phyloP scores from a whole-genome alignment of 2,888 invertebrate species.

The Laothoe populi region DNA sequence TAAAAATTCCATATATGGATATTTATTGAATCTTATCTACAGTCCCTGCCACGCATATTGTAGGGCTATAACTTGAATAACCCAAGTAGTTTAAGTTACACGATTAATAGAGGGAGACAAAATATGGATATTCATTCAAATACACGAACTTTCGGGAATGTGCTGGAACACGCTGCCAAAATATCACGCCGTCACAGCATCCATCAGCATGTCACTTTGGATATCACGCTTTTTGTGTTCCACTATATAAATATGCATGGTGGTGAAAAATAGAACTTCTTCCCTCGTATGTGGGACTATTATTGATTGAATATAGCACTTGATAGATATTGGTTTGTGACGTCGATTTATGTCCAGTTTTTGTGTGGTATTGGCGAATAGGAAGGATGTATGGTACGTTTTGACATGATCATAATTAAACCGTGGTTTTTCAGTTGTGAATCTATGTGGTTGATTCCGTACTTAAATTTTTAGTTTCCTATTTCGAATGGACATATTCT shows the following conservation, averaged over 20 bases:
- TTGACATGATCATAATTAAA: background rate
- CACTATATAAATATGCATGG: background rate
- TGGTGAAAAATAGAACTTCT: background rate
- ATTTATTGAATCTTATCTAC: too few relatives aligned
- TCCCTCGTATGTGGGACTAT: too few relatives aligned
- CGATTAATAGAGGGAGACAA: too few relatives aligned
- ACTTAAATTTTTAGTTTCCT: too few relatives aligned
- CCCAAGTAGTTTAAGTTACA: too few relatives aligned
- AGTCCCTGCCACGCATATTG: too few relatives aligned
- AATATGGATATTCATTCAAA: too few relatives aligned
- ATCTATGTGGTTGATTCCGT: too few relatives aligned
- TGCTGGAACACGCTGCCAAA: background rate
- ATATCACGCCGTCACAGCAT: conserved; percentile 9
- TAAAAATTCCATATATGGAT: too few relatives aligned
- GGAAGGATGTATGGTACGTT: background rate
- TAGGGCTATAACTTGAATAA: too few relatives aligned
- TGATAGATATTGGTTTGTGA: background rate
- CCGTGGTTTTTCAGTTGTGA: background rate
- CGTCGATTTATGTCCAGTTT: background rate
- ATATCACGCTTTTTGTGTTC: conserved; percentile 9
- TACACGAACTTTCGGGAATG: background rate
- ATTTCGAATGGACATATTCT: too few relatives aligned
- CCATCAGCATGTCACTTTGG: conserved; percentile 6
- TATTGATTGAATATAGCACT: background rate
- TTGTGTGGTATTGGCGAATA: background rate